Conservation (phyloP, 2,797 vertebrate genomes). For the Australoheros facetus region DNA sequence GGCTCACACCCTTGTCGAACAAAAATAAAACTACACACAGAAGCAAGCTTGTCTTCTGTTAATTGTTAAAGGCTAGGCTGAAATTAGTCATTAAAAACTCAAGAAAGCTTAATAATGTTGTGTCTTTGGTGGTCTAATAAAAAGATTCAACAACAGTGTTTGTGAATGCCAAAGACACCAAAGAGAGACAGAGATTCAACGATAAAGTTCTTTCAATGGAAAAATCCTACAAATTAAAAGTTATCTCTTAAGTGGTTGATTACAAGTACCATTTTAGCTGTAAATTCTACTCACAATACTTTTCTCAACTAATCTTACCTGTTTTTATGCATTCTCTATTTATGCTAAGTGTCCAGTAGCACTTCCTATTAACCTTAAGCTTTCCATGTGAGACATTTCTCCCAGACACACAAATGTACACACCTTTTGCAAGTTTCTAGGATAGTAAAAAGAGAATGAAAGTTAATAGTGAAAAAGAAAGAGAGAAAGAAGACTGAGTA, state of each 20-base stretch:
- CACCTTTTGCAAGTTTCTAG: conserved; percentile 57
- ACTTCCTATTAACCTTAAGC: conserved; percentile 45
- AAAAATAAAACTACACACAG: conserved; percentile 13
- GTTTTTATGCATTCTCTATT: conserved; percentile 18
- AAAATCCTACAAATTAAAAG: not conserved
- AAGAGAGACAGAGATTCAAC: not conserved
- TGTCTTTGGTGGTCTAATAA: not conserved
- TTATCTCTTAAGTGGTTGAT: not conserved
- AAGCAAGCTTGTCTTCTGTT: not conserved
- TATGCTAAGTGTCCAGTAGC: conserved; percentile 29
- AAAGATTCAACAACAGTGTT: not conserved
- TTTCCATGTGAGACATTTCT: conserved; percentile 29
- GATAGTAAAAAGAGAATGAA: conserved; percentile 62
- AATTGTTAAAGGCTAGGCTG: conserved; percentile 18
- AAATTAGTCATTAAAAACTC: conserved; percentile 20
- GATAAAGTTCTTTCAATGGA: not conserved
- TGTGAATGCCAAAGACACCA: not conserved
- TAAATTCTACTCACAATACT: not conserved
- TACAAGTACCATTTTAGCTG: not conserved
- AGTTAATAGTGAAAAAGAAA: conserved; percentile 65
- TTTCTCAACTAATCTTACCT: not conserved
- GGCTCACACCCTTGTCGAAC: not conserved
- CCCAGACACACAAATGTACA: conserved; percentile 41
- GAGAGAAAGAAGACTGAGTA: conserved; percentile 80
- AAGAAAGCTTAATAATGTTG: not conserved